Percentiles rank a stretch among this genome's conserved stretches.
Evolutionary conservation across 2,113 vertebrate genomes (phyloP).

Genomic region (Pagrus major): DNA sequence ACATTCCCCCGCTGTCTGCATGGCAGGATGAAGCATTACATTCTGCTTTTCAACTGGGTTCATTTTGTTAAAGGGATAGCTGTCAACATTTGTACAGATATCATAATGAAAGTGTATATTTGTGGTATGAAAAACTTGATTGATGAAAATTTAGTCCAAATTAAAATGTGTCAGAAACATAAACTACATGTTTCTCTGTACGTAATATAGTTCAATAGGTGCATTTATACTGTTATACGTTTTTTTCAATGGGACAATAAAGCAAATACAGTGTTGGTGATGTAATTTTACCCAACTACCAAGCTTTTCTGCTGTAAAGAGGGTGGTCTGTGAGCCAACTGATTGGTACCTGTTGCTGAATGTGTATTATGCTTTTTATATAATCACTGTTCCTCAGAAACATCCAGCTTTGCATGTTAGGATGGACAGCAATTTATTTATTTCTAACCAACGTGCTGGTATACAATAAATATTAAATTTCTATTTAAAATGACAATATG

Average conservation of each 20-base stretch:
- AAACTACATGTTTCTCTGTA: neutral
- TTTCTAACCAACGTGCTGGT: conserved; percentile 27
- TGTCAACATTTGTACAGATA: conserved; percentile 13
- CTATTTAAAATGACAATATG: conserved; percentile 38
- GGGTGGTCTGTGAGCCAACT: neutral
- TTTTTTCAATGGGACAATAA: conserved; percentile 15
- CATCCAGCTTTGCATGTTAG: conserved; percentile 29
- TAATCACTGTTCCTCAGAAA: conserved; percentile 30
- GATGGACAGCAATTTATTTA: conserved; percentile 42
- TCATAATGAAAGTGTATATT: neutral
- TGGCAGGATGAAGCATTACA: neutral
- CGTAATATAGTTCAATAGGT: neutral
- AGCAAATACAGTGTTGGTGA: conserved; percentile 17
- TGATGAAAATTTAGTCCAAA: neutral
- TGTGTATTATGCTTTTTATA: conserved; percentile 17
- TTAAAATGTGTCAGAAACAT: conserved; percentile 16
- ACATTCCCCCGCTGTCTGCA: neutral
- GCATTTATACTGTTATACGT: neutral
- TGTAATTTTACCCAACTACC: neutral
- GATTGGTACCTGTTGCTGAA: conserved; percentile 1
- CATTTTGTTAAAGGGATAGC: neutral
- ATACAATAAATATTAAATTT: conserved; percentile 9
- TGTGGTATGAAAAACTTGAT: neutral
- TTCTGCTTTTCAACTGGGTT: neutral
- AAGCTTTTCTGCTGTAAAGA: neutral